Percentiles rank a stretch among this genome's conserved stretches.
Evolutionary conservation across 2,797 vertebrate species (phyloP).

Genomic region (Tokudaia tokunoshimensis): DNA sequence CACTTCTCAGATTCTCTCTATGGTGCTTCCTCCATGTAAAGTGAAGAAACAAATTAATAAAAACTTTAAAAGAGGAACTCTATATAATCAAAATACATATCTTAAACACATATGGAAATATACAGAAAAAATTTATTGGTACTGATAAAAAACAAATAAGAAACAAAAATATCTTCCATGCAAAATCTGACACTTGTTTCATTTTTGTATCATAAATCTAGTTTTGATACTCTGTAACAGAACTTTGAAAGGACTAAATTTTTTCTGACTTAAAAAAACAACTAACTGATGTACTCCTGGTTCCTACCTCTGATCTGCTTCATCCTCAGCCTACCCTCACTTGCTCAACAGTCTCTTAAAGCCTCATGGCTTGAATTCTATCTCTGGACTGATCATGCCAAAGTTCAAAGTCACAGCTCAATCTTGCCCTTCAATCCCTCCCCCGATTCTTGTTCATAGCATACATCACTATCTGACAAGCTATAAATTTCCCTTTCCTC

Average conservation of each 20-base stretch:
- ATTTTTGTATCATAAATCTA: too few relatives aligned
- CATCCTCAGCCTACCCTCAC: not conserved
- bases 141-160: too few relatives aligned
- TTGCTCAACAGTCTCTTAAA: not conserved
- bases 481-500: not conserved
- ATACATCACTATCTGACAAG: not conserved
- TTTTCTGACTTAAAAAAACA: too few relatives aligned
- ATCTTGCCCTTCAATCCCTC: not conserved
- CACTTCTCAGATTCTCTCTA: not conserved
- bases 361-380: conserved; percentile 9
- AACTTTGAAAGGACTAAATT: too few relatives aligned
- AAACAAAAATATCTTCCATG: too few relatives aligned
- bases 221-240: too few relatives aligned
- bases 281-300: not conserved
- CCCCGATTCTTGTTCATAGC: not conserved
- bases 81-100: too few relatives aligned
- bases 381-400: not conserved
- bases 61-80: too few relatives aligned
- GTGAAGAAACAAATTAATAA: too few relatives aligned
- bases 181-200: too few relatives aligned
- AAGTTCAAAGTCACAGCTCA: conserved; percentile 22
- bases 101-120: too few relatives aligned
- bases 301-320: not conserved
- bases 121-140: too few relatives aligned
- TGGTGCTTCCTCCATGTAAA: not conserved